Evolutionary conservation across 2,113 vertebrate species (phyloP).

Genomic region (Misgurnus anguillicaudatus): DNA sequence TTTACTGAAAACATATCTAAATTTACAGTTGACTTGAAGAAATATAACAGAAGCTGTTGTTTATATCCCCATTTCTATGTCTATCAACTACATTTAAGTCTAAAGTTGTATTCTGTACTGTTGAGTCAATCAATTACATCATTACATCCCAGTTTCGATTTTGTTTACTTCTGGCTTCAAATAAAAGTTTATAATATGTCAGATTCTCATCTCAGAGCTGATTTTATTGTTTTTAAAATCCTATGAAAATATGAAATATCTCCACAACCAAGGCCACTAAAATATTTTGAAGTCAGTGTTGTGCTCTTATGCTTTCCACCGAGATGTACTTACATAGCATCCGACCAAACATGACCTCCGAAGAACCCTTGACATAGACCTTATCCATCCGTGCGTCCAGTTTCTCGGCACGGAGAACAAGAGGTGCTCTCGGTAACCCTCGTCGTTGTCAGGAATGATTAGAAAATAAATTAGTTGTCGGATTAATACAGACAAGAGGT

Average conservation of each 20-base stretch:
- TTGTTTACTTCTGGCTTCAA: not conserved
- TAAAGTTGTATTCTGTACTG: no score
- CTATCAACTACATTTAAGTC: no score
- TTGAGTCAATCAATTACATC: no score
- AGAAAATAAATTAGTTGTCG: conserved; percentile 54
- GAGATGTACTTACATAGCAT: conserved; percentile 38
- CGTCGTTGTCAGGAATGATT: conserved; percentile 52
- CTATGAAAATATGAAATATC: not conserved
- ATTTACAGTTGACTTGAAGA: no score
- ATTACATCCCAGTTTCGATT: not conserved
- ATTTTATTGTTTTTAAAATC: not conserved
- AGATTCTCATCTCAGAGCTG: not conserved
- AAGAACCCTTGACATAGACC: conserved; percentile 16
- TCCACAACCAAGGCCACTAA: not conserved
- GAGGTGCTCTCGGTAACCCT: conserved; percentile 29
- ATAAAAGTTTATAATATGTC: not conserved
- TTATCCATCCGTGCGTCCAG: not conserved
- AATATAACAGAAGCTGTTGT: no score
- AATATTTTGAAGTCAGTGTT: not conserved
- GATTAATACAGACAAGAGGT: conserved; percentile 48
- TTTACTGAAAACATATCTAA: no score
- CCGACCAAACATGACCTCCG: conserved; percentile 13
- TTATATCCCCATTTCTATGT: no score
- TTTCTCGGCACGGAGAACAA: not conserved
- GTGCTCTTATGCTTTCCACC: not conserved